Evolutionary conservation across 2,888 invertebrate species (phyloP).

Genomic region (Patella ulyssiponensis): DNA sequence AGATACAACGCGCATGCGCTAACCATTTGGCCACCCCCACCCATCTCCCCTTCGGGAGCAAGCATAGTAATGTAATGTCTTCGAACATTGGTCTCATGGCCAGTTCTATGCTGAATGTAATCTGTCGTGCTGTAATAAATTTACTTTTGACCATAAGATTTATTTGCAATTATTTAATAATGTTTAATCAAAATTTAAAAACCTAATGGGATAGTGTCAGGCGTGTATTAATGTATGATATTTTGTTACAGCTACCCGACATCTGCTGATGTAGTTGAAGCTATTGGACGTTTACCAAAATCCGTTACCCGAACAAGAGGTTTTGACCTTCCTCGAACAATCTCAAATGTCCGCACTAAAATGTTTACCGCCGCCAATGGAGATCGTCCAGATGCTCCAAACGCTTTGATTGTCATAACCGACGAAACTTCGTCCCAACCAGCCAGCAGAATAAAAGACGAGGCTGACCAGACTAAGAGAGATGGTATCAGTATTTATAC

Average conservation of each 20-base stretch:
- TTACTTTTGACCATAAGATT: no score
- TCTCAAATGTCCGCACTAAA: conserved; percentile 24
- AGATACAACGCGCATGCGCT: no score
- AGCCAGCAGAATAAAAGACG: conserved; percentile 1
- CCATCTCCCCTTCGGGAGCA: no score
- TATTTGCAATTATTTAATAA: no score
- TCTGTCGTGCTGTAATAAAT: no score
- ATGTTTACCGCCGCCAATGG: conserved; percentile 43
- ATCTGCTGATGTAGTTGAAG: conserved; percentile 13
- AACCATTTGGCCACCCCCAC: no score
- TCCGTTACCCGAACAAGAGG: conserved; percentile 19
- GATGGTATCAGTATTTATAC: conserved; percentile 51
- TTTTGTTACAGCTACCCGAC: conserved; percentile 18
- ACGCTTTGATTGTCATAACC: conserved; percentile 54
- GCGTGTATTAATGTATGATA: not conserved
- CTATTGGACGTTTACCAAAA: conserved; percentile 26
- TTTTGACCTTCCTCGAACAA: conserved; percentile 25
- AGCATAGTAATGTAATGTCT: no score
- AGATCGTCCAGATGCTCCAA: conserved; percentile 48
- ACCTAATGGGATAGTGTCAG: no score
- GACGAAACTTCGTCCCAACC: conserved; percentile 47
- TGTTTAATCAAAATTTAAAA: no score
- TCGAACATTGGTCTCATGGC: no score
- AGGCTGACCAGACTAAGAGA: conserved; percentile 22
- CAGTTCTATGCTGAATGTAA: no score